Evolutionary conservation across 1,140 invertebrate genomes (phyloP).

Genomic region (Magallana gigas): DNA sequence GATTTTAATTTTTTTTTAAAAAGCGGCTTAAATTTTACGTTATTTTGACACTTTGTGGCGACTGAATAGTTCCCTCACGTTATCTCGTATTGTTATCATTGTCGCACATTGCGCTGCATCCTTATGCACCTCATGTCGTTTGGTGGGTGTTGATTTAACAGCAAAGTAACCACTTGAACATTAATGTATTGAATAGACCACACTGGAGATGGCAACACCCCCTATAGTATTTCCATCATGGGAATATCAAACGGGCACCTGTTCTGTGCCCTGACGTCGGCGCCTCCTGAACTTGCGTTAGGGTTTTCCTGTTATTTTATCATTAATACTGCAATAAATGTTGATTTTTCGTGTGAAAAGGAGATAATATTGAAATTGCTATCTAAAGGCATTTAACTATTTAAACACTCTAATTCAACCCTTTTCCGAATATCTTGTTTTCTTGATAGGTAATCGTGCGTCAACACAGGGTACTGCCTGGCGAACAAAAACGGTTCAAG

Average conservation of each 20-base stretch:
- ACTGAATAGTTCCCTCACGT: too few species aligned
- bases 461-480: conserved; percentile 15
- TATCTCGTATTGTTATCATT: not conserved
- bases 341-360: conserved; percentile 38
- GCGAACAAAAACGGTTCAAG: conserved; percentile 8
- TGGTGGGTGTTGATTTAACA: conserved; percentile 12
- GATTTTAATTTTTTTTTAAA: too few species aligned
- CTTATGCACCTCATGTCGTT: not conserved
- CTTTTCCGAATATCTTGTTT: conserved; percentile 19
- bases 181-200: not conserved
- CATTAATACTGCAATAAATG: conserved; percentile 36
- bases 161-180: not conserved
- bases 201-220: not conserved
- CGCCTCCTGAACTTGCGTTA: conserved; percentile 3
- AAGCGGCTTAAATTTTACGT: too few species aligned
- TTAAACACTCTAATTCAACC: conserved; percentile 13
- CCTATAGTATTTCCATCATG: not conserved
- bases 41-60: too few species aligned
- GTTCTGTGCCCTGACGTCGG: not conserved
- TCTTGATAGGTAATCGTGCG: conserved; percentile 17
- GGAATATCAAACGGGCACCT: conserved; percentile 1
- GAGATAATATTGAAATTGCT: conserved; percentile 32
- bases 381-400: conserved; percentile 17
- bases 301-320: conserved; percentile 25
- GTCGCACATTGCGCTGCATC: not conserved